Evolutionary conservation across 2,888 invertebrate species (phyloP).

Genomic region (Phaonia tiefii): DNA sequence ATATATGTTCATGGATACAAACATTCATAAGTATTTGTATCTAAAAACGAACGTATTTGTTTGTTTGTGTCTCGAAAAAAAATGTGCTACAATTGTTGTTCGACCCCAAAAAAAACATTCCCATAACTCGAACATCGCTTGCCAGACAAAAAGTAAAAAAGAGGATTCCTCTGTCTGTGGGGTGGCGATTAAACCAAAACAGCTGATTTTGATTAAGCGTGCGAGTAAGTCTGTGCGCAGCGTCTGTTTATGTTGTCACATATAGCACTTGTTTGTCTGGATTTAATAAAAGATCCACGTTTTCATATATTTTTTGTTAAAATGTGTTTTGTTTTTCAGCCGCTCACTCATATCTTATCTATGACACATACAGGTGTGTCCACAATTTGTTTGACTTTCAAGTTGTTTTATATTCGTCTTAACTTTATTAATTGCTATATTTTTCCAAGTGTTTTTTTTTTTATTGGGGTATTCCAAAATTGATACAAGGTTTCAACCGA

Average conservation of each 20-base stretch:
- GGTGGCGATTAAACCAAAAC: too few species aligned
- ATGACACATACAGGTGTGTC: conserved; percentile 50
- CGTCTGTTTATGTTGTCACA: too few species aligned
- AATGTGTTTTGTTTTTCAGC: too few species aligned
- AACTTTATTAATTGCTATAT: neutral
- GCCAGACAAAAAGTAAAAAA: too few species aligned
- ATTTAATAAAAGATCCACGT: too few species aligned
- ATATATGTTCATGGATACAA: conserved; percentile 7
- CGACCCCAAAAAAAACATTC: neutral
- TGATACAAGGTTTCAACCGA: too few species aligned
- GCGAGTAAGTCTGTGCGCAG: too few species aligned
- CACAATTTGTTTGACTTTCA: neutral
- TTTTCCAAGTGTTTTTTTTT: conserved; percentile 5
- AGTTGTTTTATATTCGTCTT: neutral
- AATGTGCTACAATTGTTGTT: neutral
- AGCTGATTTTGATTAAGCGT: too few species aligned
- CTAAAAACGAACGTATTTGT: conserved; percentile 11
- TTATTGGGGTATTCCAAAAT: too few species aligned
- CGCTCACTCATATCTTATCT: conserved; percentile 29
- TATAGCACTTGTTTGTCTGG: too few species aligned
- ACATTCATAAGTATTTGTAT: conserved; percentile 20
- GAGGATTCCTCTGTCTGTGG: neutral
- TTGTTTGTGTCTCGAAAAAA: neutral
- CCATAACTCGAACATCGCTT: too few species aligned
- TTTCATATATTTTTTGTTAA: too few species aligned